A percentile compares a stretch with the other conserved stretches of the same genome.
These are phyloP conservation scores for Anneissia japonica DNA, from an alignment of 35 echinoderm and acorn worm species.

Conservation along the genomic window DNA sequence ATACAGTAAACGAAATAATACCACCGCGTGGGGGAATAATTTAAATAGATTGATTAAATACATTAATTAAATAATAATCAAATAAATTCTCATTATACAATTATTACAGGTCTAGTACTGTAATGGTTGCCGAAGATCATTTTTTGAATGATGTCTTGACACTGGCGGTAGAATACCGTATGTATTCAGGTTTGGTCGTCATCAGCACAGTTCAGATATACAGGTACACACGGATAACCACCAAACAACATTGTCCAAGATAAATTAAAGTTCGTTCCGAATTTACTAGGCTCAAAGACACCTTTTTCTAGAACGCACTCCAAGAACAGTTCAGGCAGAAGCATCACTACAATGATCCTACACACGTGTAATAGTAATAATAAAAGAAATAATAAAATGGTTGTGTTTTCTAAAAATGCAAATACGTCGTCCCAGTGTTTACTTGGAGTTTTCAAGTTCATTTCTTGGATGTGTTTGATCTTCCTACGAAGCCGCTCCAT, in stretches of 20 bases:
- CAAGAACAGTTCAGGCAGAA: neutral
- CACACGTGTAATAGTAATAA: neutral
- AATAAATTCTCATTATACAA: too few relatives aligned
- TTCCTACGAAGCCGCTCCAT: neutral
- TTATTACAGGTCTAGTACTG: too few relatives aligned
- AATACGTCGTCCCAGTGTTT: neutral
- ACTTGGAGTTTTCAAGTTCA: neutral
- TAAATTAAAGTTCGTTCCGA: neutral
- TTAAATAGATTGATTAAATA: too few relatives aligned
- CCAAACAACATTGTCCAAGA: neutral
- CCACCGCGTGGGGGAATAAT: too few relatives aligned
- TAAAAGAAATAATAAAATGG: neutral
- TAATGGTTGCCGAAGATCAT: too few relatives aligned
- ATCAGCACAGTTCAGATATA: neutral
- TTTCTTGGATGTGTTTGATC: neutral
- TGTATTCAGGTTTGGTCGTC: too few relatives aligned
- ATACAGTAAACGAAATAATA: too few relatives aligned
- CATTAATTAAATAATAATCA: too few relatives aligned
- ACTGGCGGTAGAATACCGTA: too few relatives aligned
- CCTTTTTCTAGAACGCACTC: neutral
- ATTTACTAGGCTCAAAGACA: neutral
- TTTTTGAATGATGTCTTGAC: too few relatives aligned
- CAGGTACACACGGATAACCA: neutral
- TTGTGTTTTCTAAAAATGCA: neutral
- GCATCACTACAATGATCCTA: neutral